Evolutionary conservation across 2,797 vertebrate species (phyloP).

Genomic region (Pseudotriccus pelzelni): DNA sequence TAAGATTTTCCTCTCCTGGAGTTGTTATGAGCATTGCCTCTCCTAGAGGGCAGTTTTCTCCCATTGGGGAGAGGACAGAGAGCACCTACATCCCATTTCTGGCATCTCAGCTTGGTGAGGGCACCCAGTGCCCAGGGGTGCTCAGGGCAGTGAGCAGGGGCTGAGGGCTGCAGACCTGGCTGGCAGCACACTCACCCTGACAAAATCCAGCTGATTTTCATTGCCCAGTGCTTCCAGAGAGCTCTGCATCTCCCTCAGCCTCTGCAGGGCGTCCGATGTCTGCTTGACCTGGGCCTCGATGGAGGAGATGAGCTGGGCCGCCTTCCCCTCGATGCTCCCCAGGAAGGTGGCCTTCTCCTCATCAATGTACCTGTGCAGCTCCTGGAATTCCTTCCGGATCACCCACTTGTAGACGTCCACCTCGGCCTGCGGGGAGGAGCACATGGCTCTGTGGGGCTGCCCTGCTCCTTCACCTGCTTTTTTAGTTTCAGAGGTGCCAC

Average conservation of each 20-base stretch:
- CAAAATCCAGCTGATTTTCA: slow-evolving; percentile 81
- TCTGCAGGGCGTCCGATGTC: slow-evolving; percentile 67
- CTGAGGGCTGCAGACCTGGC: background rate
- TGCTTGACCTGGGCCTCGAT: slow-evolving; percentile 83
- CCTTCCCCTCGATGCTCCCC: slow-evolving; percentile 75
- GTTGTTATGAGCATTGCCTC: background rate
- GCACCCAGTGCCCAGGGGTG: background rate
- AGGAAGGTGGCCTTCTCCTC: slow-evolving; percentile 84
- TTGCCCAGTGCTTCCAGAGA: slow-evolving; percentile 78
- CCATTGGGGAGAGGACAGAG: background rate
- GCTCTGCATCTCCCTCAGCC: slow-evolving; percentile 74
- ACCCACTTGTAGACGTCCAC: slow-evolving; percentile 86
- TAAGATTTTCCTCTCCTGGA: background rate
- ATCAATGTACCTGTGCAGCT: slow-evolving; percentile 80
- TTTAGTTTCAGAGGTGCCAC: background rate
- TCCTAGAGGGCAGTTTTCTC: background rate
- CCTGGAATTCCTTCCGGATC: slow-evolving; percentile 85
- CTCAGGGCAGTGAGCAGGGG: background rate
- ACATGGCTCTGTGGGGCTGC: background rate
- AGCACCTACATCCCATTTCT: background rate
- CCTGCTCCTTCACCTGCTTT: background rate
- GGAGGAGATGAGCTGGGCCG: slow-evolving; percentile 75
- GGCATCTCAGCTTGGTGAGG: background rate
- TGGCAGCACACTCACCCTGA: slow-evolving; percentile 70
- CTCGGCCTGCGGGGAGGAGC: slow-evolving; percentile 78